Percentiles rank a stretch among this genome's conserved stretches.
These are phyloP conservation scores for Cephonodes hylas DNA, from an alignment of 2,888 invertebrate genomes.

Conservation along the genomic window DNA sequence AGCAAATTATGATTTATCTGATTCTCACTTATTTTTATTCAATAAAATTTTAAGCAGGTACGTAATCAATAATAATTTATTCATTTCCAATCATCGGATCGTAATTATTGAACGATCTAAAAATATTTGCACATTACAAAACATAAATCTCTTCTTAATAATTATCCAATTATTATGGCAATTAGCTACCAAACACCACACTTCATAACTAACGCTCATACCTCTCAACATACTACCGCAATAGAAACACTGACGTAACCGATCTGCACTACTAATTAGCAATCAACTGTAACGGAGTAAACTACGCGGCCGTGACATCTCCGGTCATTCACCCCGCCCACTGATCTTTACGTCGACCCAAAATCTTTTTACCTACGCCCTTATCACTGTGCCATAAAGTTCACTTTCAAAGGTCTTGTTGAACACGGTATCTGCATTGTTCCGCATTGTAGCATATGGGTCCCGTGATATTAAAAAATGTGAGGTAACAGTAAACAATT, in stretches of 20 bases:
- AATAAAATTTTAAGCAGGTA: no score
- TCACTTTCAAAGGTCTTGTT: constrained; percentile 25
- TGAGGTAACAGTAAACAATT: constrained; percentile 11
- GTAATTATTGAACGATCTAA: no score
- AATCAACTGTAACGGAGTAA: constrained; percentile 13
- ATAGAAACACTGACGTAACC: neutral
- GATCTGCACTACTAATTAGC: constrained; percentile 15
- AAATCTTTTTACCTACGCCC: constrained; percentile 32
- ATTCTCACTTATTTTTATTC: no score
- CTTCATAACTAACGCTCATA: neutral
- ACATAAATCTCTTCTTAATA: no score
- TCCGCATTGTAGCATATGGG: constrained; percentile 6
- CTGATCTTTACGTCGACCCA: constrained; percentile 61
- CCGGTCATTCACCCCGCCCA: constrained; percentile 66
- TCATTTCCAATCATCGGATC: no score
- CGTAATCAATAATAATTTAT: no score
- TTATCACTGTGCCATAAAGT: constrained; percentile 41
- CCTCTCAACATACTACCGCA: neutral
- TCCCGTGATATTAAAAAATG: neutral
- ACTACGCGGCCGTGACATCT: constrained; percentile 64
- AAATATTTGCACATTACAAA: no score
- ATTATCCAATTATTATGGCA: no score
- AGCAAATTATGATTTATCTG: no score
- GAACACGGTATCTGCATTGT: neutral
- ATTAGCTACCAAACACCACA: no score